Evolutionary conservation across 1,140 invertebrate genomes (phyloP), one percentile per base, ranked within the genome.

Genomic region (Proctacanthus coquilletti): DNA sequence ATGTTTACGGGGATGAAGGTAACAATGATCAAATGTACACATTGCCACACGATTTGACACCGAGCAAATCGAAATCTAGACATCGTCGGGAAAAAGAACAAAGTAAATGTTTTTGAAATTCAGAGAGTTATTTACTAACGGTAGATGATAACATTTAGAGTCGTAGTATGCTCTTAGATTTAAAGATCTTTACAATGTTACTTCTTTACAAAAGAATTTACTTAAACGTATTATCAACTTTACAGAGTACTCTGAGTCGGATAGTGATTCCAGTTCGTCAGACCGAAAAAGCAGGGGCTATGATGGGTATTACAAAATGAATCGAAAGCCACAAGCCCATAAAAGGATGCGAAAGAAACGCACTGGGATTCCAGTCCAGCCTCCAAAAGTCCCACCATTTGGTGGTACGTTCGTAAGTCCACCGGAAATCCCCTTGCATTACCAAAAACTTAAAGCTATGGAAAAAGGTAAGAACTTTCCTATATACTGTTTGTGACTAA

Each of bases 311-410:
- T 78, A 64, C 13, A 77, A 77, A 54, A 69, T 70, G 17, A 78
- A 70, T 47, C 72, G 77, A 44, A 85, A 80, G 51, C 68, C 75
- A 9, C 73, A 72, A 17, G 72, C 77, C n/a, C 80, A 83, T 55
- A 84, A 84, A 54, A 72, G 82, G 47, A 74, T 74, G 40, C 71
- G 80, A 34, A 80, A 80, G 56, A 82, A 82, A 62, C 70, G 77
- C 37, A 72, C 73, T 10, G 74, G 76, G 8, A 82, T 84, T 50
- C 80, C 84, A 4, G 84, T 91, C 3, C 80, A 86, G 42, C 83
- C 84, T 36, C 85, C 85, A 5, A 68, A 82, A 43, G 83, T 88
- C 14, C 85, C 85, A 14, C 84, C 84, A 9, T 75, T 58, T 39
- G 57, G 56, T 9, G 57, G 56, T 9, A 52, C 56, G 15, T 60